phyloP scores from a whole-genome alignment of 2,113 vertebrate genomes.

The Gadus macrocephalus region DNA sequence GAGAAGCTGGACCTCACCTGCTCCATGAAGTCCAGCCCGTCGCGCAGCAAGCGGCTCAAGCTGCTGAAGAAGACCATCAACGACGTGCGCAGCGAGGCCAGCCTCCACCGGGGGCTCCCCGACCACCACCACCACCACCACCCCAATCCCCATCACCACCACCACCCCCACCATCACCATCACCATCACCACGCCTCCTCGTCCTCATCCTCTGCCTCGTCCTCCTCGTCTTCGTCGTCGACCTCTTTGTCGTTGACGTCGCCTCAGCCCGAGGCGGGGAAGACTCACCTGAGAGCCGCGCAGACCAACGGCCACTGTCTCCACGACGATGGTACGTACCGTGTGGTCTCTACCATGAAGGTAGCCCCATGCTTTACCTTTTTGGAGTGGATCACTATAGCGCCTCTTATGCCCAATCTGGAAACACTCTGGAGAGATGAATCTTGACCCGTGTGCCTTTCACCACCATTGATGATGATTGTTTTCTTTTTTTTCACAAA shows the following conservation, averaged over 20 bases:
- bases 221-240: conserved; percentile 8
- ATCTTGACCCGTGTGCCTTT: no score
- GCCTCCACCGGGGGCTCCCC: conserved; percentile 75
- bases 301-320: conserved; percentile 48
- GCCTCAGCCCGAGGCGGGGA: conserved; percentile 1
- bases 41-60: conserved; percentile 90
- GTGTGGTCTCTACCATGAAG: background rate
- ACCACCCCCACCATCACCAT: background rate
- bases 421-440: no score
- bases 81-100: conserved; percentile 81
- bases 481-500: no score
- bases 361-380: no score
- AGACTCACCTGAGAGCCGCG: conserved; percentile 29
- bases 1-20: conserved; percentile 92
- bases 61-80: conserved; percentile 90
- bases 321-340: conserved; percentile 61
- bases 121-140: conserved; percentile 43
- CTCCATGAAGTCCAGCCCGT: conserved; percentile 94
- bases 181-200: conserved; percentile 1
- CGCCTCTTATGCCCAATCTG: no score
- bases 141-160: background rate
- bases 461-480: no score
- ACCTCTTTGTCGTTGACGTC: conserved; percentile 8
- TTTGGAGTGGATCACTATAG: no score
- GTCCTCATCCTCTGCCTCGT: conserved; percentile 18